Percentiles rank a stretch among this genome's conserved stretches.
Evolutionary conservation across 2,888 invertebrate species (phyloP).

Genomic region (Pseudeuparius sepicola): DNA sequence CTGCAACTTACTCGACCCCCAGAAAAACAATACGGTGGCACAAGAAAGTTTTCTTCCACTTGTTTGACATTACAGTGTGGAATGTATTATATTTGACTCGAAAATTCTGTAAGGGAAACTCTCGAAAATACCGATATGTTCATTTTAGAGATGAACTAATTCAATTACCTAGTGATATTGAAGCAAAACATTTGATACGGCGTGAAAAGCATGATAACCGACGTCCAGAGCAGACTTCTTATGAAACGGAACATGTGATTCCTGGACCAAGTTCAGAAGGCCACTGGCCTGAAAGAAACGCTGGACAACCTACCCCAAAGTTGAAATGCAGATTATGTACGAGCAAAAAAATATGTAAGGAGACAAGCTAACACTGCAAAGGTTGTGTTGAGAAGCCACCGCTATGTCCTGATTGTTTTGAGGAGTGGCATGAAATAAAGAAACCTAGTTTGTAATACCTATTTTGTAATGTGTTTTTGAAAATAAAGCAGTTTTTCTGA

Average conservation of each 20-base stretch:
- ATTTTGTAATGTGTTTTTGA: not conserved
- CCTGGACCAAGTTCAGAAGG: constrained; percentile 9
- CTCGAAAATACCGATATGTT: constrained; percentile 21
- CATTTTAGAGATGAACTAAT: too few relatives aligned
- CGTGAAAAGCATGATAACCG: too few relatives aligned
- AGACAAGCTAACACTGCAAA: not conserved
- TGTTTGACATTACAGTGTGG: constrained; percentile 13
- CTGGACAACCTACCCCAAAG: constrained; percentile 3
- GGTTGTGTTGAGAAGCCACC: not conserved
- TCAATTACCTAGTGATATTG: too few relatives aligned
- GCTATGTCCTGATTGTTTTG: constrained; percentile 1
- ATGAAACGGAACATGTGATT: too few relatives aligned
- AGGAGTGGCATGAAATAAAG: constrained; percentile 7
- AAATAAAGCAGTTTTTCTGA: too few relatives aligned
- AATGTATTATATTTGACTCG: constrained; percentile 10
- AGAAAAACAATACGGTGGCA: constrained; percentile 30
- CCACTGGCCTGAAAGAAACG: constrained; percentile 11
- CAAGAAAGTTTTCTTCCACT: constrained; percentile 30
- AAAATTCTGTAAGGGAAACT: not conserved
- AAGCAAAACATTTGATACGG: too few relatives aligned
- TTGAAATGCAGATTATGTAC: constrained; percentile 1
- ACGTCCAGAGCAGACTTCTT: too few relatives aligned
- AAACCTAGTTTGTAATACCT: not conserved
- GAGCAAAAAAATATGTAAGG: not conserved
- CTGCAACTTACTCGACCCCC: constrained; percentile 27